These are phyloP conservation scores for Emydura subglobosa DNA, from an alignment of 2,113 vertebrate genomes.

Conservation along the genomic window DNA sequence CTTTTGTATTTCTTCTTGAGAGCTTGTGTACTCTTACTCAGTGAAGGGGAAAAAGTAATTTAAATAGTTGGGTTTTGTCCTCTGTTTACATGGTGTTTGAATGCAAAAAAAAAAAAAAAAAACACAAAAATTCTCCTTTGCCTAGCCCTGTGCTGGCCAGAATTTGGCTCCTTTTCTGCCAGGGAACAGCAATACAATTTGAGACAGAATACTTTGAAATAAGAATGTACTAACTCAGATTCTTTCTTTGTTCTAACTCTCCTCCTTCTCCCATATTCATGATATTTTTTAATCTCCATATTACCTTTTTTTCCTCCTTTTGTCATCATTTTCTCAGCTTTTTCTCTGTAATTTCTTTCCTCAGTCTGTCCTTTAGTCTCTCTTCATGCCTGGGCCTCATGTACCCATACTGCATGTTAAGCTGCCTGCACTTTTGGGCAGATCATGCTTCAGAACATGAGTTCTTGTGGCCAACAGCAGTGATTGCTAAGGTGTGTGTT, in stretches of 20 bases:
- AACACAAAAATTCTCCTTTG: not conserved
- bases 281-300: too few species aligned
- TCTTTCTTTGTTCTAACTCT: too few species aligned
- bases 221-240: too few species aligned
- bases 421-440: not conserved
- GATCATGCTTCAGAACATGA: not conserved
- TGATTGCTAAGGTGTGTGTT: not conserved
- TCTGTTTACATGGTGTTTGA: not conserved
- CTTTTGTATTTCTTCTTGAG: too few species aligned
- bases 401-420: not conserved
- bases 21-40: too few species aligned
- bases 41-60: too few species aligned
- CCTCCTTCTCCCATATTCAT: too few species aligned
- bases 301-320: too few species aligned
- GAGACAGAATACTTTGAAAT: too few species aligned
- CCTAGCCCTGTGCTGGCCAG: not conserved
- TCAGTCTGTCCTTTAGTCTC: not conserved
- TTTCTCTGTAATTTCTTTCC: too few species aligned
- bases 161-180: not conserved
- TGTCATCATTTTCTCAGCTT: too few species aligned
- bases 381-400: not conserved
- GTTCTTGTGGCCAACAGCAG: not conserved
- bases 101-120: not conserved
- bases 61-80: not conserved
- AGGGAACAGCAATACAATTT: too few species aligned